Conservation (phyloP, 2,797 vertebrate species). For the Tapirus indicus region DNA sequence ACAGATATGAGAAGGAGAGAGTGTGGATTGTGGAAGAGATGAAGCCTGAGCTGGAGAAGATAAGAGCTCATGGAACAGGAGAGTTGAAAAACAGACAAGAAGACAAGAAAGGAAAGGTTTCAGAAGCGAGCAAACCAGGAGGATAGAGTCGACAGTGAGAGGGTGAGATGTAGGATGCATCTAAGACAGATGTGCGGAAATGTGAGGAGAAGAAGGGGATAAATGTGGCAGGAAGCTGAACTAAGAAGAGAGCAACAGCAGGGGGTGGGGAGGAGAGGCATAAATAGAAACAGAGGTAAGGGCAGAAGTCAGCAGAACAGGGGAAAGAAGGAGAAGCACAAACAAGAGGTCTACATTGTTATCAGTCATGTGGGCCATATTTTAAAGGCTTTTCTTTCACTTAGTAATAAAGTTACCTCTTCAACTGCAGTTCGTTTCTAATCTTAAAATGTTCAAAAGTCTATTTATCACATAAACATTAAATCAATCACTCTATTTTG, state of each 20-base stretch:
- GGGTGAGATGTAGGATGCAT: background rate
- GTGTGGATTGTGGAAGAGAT: background rate
- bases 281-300: background rate
- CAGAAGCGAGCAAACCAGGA: background rate
- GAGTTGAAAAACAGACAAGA: background rate
- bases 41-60: background rate
- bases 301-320: background rate
- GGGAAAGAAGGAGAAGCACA: background rate
- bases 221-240: background rate
- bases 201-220: background rate
- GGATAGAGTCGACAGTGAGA: background rate
- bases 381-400: background rate
- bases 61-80: background rate
- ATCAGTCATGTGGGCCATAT: background rate
- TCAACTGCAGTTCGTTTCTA: background rate
- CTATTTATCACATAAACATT: background rate
- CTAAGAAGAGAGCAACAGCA: no score
- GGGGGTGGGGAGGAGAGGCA: no score
- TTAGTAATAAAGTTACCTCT: background rate
- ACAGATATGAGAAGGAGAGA: background rate
- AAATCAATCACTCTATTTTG: background rate
- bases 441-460: background rate
- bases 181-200: background rate
- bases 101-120: background rate
- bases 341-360: background rate